Base-by-base conservation (phyloP, 2,113 vertebrate species). In the Gnathochromis pfefferi region DNA sequence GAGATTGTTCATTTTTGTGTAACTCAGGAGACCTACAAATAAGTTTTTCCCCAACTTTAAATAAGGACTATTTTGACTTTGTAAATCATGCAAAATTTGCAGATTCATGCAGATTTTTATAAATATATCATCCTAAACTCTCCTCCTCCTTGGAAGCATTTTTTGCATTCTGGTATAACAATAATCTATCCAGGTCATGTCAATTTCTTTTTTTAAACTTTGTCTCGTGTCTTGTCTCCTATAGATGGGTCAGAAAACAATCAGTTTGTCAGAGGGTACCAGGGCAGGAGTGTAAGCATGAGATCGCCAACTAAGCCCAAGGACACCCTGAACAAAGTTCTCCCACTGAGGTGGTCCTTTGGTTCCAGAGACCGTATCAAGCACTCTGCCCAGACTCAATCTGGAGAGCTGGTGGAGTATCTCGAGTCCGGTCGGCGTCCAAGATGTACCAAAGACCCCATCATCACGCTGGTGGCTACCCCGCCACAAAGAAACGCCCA, bases 371-470 rank as follows among this genome's bases (percentile, higher is more conserved):
- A 97, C 19, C 97, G 96, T 11, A 65, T 93, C 0, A 94, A 94
- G 9, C 92, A 91, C 2, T 83, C 91, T 3, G 31, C 42, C 3
- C 91, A 82, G 70, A 57, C 87, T 17, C 90, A 80, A 1, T 94
- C 97, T 0, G 96, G 95, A 1, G 97, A 97, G 89, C 93, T 98
- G 88, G 97, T 98, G 55, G 96, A 98, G 80, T 98, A 98, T 84
- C 91, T 98, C 70, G 98, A 99, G 87, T 98, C 98, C 1, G 97
- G 97, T 16, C 96, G 97, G 7, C 94, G 98, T 3, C 97, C 98
- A 1, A 96, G 97, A 26, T 97, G 97, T 87, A 98, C 97, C 13
- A 97, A 96, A 84, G 97, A 97, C 47, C 96, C 97, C 33, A 97
- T 98, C n/a, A 91, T 97, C 21, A 91, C 94, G 0, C 88, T 97